Conservation (phyloP, 2,888 invertebrate species). For the Oxystoma pomonae region DNA sequence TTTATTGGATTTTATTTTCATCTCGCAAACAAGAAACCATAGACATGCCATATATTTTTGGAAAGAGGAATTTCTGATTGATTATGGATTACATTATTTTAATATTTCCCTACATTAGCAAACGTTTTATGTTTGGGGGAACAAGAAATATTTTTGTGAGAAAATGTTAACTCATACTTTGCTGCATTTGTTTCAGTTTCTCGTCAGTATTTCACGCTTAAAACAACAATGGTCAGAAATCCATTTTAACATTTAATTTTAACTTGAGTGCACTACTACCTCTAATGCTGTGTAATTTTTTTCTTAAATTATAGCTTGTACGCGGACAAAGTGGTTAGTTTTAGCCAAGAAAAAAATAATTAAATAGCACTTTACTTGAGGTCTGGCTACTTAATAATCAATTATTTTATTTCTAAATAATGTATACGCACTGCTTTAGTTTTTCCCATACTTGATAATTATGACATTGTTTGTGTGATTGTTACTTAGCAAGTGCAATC, state of each 20-base stretch:
- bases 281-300: background rate
- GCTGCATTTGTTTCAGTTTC: background rate
- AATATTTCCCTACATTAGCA: no score
- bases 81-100: no score
- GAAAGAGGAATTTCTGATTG: no score
- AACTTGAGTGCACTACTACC: background rate
- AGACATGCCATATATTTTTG: no score
- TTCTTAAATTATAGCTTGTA: background rate
- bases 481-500: no score
- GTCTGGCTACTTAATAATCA: background rate
- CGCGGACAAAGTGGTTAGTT: background rate
- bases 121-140: no score
- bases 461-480: no score
- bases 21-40: no score
- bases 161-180: no score
- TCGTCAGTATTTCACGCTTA: background rate
- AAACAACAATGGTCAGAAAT: background rate
- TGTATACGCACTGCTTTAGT: background rate
- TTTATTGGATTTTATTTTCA: no score
- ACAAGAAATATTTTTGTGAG: no score
- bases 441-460: background rate
- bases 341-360: background rate
- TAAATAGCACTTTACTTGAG: background rate
- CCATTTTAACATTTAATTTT: background rate
- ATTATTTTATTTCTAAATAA: no score